Conservation (phyloP, 2,113 vertebrate genomes). For the Malaclemys terrapin region DNA sequence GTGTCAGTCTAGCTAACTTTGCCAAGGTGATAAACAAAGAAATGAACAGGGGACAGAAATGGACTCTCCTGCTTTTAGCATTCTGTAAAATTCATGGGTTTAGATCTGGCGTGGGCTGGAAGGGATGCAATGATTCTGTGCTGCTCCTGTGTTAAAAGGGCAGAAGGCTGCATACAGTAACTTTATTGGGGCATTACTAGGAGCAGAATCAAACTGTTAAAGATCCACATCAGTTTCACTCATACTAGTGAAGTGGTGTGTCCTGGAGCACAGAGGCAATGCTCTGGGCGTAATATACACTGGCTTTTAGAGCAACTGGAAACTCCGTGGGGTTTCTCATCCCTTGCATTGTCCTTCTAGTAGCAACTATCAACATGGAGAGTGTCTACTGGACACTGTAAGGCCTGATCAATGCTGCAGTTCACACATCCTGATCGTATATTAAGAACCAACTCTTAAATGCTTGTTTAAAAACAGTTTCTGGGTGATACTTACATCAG, state of each 20-base stretch:
- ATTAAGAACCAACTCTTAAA: not conserved
- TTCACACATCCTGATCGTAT: not conserved
- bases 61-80: rapidly evolving
- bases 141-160: not conserved
- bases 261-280: not conserved
- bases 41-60: not conserved
- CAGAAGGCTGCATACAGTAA: not conserved
- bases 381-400: not conserved
- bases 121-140: rapidly evolving
- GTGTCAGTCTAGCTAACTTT: not conserved
- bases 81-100: rapidly evolving
- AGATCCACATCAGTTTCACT: not conserved
- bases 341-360: not conserved
- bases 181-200: not conserved
- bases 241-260: not conserved
- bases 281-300: not conserved
- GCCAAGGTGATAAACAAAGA: rapidly evolving
- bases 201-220: not conserved
- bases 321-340: not conserved
- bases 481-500: not conserved
- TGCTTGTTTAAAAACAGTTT: not conserved
- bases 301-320: not conserved
- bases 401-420: not conserved
- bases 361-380: too few species aligned
- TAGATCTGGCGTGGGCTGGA: rapidly evolving